Conservation (phyloP, 2,113 vertebrate species). For the Nicator chloris region DNA sequence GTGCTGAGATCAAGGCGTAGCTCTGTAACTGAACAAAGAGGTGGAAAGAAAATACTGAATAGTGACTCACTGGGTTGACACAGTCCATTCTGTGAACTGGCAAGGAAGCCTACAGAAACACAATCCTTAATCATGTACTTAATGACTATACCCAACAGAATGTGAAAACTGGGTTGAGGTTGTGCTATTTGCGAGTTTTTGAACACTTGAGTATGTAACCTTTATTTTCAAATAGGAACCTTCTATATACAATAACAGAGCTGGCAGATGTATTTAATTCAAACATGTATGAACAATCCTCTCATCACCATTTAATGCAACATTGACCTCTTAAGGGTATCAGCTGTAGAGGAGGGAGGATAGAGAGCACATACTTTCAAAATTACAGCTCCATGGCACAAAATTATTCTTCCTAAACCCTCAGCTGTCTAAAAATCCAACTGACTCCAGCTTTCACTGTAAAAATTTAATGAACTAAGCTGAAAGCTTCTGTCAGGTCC, state of each 20-base stretch:
- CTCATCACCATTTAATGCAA: background rate
- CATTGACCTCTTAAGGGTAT: background rate
- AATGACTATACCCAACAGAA: background rate
- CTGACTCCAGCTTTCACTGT: slow-evolving; percentile 12
- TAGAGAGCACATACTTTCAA: background rate
- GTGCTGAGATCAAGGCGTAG: background rate
- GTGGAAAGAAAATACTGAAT: background rate
- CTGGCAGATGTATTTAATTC: background rate
- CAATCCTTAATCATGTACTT: background rate
- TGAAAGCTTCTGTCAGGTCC: slow-evolving; percentile 48
- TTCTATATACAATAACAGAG: background rate
- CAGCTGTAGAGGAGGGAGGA: background rate
- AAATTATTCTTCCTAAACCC: slow-evolving; percentile 26
- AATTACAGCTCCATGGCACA: background rate
- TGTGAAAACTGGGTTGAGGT: background rate
- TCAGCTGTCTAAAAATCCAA: slow-evolving; percentile 21
- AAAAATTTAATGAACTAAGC: slow-evolving; percentile 62
- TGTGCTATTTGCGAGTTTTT: background rate
- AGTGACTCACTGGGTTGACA: background rate
- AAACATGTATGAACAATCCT: background rate
- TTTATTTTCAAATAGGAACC: background rate
- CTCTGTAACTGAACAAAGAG: background rate
- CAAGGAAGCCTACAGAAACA: background rate
- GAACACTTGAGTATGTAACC: background rate
- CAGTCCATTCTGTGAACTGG: background rate